Evolutionary conservation across 2,888 invertebrate genomes (phyloP), one percentile per base, ranked within the genome.

Genomic region (Epirrhoe tristata): DNA sequence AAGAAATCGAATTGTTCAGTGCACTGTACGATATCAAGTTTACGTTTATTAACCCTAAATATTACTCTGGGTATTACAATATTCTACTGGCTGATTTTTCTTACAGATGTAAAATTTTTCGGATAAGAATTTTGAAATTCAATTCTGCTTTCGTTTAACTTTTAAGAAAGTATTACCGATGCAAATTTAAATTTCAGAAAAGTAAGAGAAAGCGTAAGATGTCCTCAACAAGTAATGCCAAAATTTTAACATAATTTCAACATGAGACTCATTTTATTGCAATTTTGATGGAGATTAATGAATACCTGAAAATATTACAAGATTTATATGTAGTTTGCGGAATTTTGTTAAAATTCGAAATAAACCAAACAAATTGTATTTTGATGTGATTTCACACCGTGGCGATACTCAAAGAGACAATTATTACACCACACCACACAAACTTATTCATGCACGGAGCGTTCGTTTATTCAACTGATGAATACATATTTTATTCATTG

Each of bases 401-500:
- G n/a, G 7, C 52, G 58, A 54, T 24, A 46, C 10, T 10, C 39
- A 63, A 58, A 57, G 46, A 46, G 10, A n/a, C 16, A 43, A 58
- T 63, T 48, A 53, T 36, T 58, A 53, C 48, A 17, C 5, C n/a
- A 43, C 51, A 52, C n/a, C n/a, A 24, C 24, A 24, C 34, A 48
- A 56, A 58, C 51, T 83, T 84, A 84, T 83, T 81, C 81, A 77
- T 80, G 81, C 81, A 81, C 77, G 77, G 81, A 84, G 82, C 83
- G 79, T 87, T 83, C 86, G 86, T 88, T 88, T 87, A 86, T 86
- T 85, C 84, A 83, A 85, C 88, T 90, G 89, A 90, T 89, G 87
- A 90, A 86, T 84, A 82, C 85, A 89, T 90, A 89, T 90, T 88
- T 90, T 91, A 91, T 91, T 90, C 90, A 90, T 81, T 81, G 78